Base-by-base conservation (phyloP, 2,113 vertebrate genomes). In the Raja brachyura region DNA sequence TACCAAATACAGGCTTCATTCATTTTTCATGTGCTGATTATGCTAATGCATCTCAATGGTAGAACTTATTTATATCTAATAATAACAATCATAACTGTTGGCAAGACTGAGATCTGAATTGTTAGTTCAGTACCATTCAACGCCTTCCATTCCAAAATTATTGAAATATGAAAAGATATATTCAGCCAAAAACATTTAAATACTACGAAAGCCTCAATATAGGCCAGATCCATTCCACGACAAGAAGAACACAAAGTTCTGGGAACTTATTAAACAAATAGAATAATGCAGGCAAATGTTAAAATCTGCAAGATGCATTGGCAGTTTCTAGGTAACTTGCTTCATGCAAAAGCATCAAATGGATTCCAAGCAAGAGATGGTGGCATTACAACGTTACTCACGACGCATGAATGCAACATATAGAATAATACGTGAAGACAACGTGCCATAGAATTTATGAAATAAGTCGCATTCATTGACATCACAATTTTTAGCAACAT, bases 341-440 rank as follows among this genome's bases (percentile, higher is more conserved):
- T 92, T 48, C 90, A 92, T 73, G 68, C 90, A 92, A 92, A 20
- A 74, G 33, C 66, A 68, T 33, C 31, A 33, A 63, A 77, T 54
- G 73, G 33, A 92, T 9, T 92, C 31, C 88, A 70, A 25, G 90
- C 90, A 92, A 74, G 63, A 48, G 8, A 73, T 20, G 48, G 18
- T 68, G 39, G 1, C 73, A 48, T 48, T 20, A 3, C 20, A 4
- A 25, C 3, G 39, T 33, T 5, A 73, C 7, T 66, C 61, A 66
- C 28, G 31, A 2, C 8, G 22, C 33, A 74, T 73, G 48, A 73
- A 7, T 73, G 66, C 33, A 73, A 39, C 11, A 25, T 54, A 28
- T 73, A 68, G 31, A 39, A 25, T 13, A 73, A 66, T 63, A 68
- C 14, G 28, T 73, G 10, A 92, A 28, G 18, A 33, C 8, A 92